Evolutionary conservation across 2,113 vertebrate genomes (phyloP).

Genomic region (Amia ocellicauda): DNA sequence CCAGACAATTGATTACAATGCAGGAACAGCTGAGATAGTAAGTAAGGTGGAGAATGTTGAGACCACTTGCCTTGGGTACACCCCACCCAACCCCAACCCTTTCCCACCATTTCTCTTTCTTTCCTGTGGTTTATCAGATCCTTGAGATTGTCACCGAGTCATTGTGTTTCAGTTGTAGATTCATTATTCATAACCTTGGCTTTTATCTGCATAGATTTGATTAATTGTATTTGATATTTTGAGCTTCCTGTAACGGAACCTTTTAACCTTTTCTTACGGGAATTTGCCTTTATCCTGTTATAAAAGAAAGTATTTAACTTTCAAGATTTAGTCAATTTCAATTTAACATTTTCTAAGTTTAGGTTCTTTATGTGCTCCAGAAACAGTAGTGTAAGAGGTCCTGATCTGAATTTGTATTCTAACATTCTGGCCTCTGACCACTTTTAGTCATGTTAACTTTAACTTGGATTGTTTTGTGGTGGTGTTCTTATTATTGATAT

Average conservation of each 20-base stretch:
- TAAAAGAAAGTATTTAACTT: slow-evolving; percentile 10
- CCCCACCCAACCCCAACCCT: slow-evolving; percentile 26
- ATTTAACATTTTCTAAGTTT: neutral
- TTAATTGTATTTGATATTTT: slow-evolving; percentile 16
- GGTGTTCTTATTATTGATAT: no score
- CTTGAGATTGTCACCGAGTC: neutral
- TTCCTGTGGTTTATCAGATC: slow-evolving; percentile 19
- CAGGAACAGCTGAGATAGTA: slow-evolving; percentile 32
- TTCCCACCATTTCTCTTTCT: slow-evolving; percentile 1
- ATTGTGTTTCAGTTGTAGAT: neutral
- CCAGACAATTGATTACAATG: slow-evolving; percentile 43
- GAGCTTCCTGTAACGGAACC: slow-evolving; percentile 9
- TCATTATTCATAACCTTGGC: slow-evolving; percentile 8
- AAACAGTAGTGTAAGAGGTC: no score
- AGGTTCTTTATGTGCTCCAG: no score
- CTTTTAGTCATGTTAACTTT: no score
- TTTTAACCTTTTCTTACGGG: neutral
- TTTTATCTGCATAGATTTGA: slow-evolving; percentile 17
- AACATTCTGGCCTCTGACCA: no score
- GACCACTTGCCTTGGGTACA: slow-evolving; percentile 17
- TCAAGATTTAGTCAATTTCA: neutral
- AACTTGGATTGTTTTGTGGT: no score
- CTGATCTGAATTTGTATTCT: no score
- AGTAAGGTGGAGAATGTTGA: slow-evolving; percentile 11
- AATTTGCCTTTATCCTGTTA: slow-evolving; percentile 5